A percentile compares a stretch with the other conserved stretches of the same genome.
Conservation (phyloP, 2,113 vertebrate genomes). For the Terrapene triunguis region DNA sequence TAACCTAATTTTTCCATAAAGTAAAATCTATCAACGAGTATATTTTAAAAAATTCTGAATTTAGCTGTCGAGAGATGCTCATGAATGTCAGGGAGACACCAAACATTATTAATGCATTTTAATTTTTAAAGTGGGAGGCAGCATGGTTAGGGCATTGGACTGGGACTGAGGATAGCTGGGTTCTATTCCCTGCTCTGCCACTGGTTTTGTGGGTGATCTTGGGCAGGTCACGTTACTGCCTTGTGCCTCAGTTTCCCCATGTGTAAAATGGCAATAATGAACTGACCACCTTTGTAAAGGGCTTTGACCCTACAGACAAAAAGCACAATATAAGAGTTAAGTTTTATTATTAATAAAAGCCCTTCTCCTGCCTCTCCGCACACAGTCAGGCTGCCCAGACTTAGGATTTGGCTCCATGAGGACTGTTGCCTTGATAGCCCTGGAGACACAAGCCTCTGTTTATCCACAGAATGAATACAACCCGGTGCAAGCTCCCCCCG, state of each 20-base stretch:
- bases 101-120: not conserved
- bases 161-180: not conserved
- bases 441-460: not conserved
- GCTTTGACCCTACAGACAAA: rapidly evolving
- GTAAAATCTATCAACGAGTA: conserved; percentile 53
- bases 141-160: rapidly evolving
- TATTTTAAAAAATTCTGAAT: conserved; percentile 25
- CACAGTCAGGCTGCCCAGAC: not conserved
- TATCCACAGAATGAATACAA: not conserved
- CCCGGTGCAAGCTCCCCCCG: not conserved
- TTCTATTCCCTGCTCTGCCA: not conserved
- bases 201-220: not conserved
- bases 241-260: not conserved
- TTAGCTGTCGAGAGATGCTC: not conserved
- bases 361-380: not conserved
- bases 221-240: not conserved
- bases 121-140: not conserved
- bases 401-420: not conserved
- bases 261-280: not conserved
- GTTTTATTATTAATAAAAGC: not conserved
- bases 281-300: not conserved
- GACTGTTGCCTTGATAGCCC: not conserved
- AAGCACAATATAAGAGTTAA: not conserved
- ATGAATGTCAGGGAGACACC: not conserved
- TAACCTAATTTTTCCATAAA: conserved; percentile 67